Evolutionary conservation across 1,140 invertebrate genomes (phyloP), one percentile per base, ranked within the genome.

Genomic region (Pemphigus obesinymphae): DNA sequence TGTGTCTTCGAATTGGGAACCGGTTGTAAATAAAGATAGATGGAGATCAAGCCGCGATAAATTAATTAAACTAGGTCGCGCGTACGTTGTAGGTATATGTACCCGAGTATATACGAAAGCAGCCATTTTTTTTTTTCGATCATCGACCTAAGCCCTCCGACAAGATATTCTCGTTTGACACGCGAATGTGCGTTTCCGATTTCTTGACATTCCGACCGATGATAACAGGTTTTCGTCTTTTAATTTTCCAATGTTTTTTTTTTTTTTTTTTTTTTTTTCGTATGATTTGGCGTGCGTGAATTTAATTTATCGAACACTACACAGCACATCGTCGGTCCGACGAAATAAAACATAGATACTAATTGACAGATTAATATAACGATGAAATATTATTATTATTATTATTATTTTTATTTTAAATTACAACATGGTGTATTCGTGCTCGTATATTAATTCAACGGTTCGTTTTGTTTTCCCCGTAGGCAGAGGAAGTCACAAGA

Each of bases 401-500:
- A n/a, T n/a, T n/a, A n/a, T n/a, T n/a, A n/a, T n/a, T n/a, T n/a
- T n/a, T n/a, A n/a, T n/a, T n/a, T n/a, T n/a, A n/a, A n/a, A n/a
- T n/a, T n/a, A n/a, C n/a, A n/a, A n/a, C n/a, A n/a, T n/a, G n/a
- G n/a, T n/a, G n/a, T n/a, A n/a, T n/a, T n/a, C n/a, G n/a, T n/a
- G n/a, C n/a, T n/a, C n/a, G n/a, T n/a, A n/a, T n/a, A n/a, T n/a
- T n/a, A n/a, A n/a, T n/a, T n/a, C n/a, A 45, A 45, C 5, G 43
- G 43, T 3, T 15, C 20, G 1, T 83, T 53, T 73, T 72, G 0
- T 70, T 83, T 66, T n/a, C n/a, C n/a, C 78, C 70, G 15, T 76
- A 84, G 84, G 76, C 15, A 55, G 85, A 70, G 84, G 84, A 26
- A 84, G 84, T 75, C 85, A 85, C 82, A 85, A 85, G 80, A 84